Evolutionary conservation across 1,140 invertebrate species (phyloP), one percentile per base, ranked within the genome.

Genomic region (Meloidogyne chitwoodi): DNA sequence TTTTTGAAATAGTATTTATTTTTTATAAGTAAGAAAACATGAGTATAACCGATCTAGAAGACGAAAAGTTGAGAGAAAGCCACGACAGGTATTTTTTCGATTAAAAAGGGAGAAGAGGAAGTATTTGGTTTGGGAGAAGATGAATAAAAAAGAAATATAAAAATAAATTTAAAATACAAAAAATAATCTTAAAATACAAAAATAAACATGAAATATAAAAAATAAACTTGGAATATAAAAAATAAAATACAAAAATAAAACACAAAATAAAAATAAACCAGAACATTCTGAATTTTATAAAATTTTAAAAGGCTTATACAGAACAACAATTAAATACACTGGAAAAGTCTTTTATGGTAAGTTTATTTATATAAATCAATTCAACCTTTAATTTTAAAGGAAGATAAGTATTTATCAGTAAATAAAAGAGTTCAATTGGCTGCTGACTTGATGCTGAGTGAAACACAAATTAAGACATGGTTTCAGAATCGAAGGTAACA

Each of bases 391-490:
- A 56, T 48, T 26, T 71, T 70, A 12, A 85, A 92, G 92, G 89
- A 93, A 65, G 94, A 97, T 88, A 96, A 96, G 87, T 97, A 96
- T 87, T 89, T 96, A 11, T 96, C 93, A 85, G 94, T 97, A 0
- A 94, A 92, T 77, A 97, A 96, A 88, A 89, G 95, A 65, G 92
- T 95, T 91, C 93, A 97, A 82, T 88, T 97, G 0, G 95, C 94
- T 0, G 93, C 94, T 87, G 91, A 91, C 0, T 86, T 97, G 10
- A 92, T 91, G 74, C 88, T 97, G 14, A 96, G 94, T 0, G 95
- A 97, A 89, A 94, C 95, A 2, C 94, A 97, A 89, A 95, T 97
- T 73, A 97, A 97, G 87, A 97, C 94, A 0, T 97, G 94, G 94
- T 96, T 95, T 85, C 94, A 96, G 62, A 79, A 79, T 62, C 24